A percentile compares a stretch with the other conserved stretches of the same genome.
Evolutionary conservation across 2,113 vertebrate species (phyloP).

Genomic region (Macrotus californicus): DNA sequence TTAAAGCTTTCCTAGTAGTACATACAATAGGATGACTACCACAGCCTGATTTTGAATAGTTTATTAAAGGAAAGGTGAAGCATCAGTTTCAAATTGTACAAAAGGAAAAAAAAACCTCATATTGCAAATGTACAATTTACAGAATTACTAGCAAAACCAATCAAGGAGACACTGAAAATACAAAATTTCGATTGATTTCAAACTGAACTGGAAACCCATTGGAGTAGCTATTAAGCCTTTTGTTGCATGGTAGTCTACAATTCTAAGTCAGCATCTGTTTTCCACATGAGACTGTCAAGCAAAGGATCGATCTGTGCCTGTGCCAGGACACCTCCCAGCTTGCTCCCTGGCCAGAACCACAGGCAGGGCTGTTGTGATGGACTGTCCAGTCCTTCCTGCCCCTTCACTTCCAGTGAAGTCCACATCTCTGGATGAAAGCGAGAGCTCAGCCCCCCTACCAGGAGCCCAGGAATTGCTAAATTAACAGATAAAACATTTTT

Average conservation of each 20-base stretch:
- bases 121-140: slow-evolving; percentile 94
- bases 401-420: slow-evolving; percentile 6
- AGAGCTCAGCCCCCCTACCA: slow-evolving; percentile 28
- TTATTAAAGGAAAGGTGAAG: slow-evolving; percentile 95
- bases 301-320: slow-evolving; percentile 75
- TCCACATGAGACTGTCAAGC: slow-evolving; percentile 80
- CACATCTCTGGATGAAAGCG: slow-evolving; percentile 32
- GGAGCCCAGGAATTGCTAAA: slow-evolving; percentile 68
- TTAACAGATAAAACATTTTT: slow-evolving; percentile 82
- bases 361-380: slow-evolving; percentile 5
- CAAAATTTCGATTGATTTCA: slow-evolving; percentile 86
- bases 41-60: slow-evolving; percentile 89
- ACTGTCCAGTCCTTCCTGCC: slow-evolving; percentile 61
- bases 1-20: slow-evolving; percentile 34
- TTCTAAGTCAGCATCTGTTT: slow-evolving; percentile 79
- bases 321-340: slow-evolving; percentile 59
- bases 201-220: slow-evolving; percentile 86
- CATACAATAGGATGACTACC: slow-evolving; percentile 79
- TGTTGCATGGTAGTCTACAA: slow-evolving; percentile 79
- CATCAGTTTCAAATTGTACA: slow-evolving; percentile 98
- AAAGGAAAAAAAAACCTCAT: slow-evolving; percentile 90
- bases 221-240: slow-evolving; percentile 78
- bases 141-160: slow-evolving; percentile 92
- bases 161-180: slow-evolving; percentile 89
- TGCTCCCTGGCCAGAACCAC: slow-evolving; percentile 67